Conservation (phyloP, 2,888 invertebrate species). For the Phrixothrix hirtus region DNA sequence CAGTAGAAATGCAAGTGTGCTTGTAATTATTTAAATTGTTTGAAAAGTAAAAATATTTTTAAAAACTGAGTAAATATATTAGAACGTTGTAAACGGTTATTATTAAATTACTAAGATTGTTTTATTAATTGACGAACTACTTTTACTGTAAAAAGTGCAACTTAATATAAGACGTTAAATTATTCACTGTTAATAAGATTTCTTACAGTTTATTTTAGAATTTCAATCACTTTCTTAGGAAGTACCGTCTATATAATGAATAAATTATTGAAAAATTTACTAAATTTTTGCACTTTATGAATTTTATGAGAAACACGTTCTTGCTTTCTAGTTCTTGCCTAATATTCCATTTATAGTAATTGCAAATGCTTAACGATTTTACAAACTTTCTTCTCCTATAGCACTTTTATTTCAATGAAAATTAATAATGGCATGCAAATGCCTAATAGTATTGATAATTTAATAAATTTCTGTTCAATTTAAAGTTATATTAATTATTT, state of each 20-base stretch:
- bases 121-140: background rate
- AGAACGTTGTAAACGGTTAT: too few relatives aligned
- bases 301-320: background rate
- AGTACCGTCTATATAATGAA: background rate
- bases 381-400: slow-evolving; percentile 10
- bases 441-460: too few relatives aligned
- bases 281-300: background rate
- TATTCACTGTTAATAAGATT: too few relatives aligned
- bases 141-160: background rate
- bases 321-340: slow-evolving; percentile 7
- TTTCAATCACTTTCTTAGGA: background rate
- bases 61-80: too few relatives aligned
- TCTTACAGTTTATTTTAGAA: too few relatives aligned
- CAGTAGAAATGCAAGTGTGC: too few relatives aligned
- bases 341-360: slow-evolving; percentile 9
- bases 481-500: too few relatives aligned
- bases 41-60: too few relatives aligned
- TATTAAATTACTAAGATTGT: too few relatives aligned
- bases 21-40: too few relatives aligned
- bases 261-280: background rate
- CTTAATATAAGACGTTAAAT: background rate
- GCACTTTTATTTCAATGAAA: background rate
- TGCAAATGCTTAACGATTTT: slow-evolving; percentile 3
- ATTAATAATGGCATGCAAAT: slow-evolving; percentile 1
- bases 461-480: too few relatives aligned